Evolutionary conservation across 2,888 invertebrate species (phyloP).

Genomic region (Deilephila elpenor): DNA sequence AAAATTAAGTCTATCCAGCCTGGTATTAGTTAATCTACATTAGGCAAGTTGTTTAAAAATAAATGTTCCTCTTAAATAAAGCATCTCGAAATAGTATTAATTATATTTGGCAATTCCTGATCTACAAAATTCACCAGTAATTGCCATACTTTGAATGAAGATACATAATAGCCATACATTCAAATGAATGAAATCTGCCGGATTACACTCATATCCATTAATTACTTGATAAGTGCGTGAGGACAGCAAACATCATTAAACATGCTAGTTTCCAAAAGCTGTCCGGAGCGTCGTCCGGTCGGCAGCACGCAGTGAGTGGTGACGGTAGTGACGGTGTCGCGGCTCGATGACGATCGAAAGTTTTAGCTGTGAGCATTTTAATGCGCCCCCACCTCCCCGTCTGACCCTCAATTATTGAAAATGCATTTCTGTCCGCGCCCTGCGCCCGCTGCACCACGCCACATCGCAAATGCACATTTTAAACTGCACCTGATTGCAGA

Average conservation of each 20-base stretch:
- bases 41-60: neutral
- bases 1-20: conserved; percentile 31
- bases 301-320: no score
- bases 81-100: no score
- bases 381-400: conserved; percentile 76
- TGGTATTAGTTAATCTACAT: neutral
- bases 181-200: no score
- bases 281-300: no score
- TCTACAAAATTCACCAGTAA: no score
- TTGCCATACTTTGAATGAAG: no score
- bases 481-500: conserved; percentile 83
- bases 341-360: conserved; percentile 68
- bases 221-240: no score
- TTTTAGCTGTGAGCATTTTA: conserved; percentile 76
- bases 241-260: no score
- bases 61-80: no score
- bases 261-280: neutral
- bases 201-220: no score
- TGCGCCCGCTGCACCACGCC: conserved; percentile 64
- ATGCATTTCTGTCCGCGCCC: conserved; percentile 82
- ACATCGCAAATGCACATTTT: conserved; percentile 84
- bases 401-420: conserved; percentile 85
- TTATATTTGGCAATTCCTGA: no score
- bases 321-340: conserved; percentile 39
- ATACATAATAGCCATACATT: no score